Evolutionary conservation across 2,113 vertebrate genomes (phyloP).

Genomic region (Protobothrops flavoviridis): DNA sequence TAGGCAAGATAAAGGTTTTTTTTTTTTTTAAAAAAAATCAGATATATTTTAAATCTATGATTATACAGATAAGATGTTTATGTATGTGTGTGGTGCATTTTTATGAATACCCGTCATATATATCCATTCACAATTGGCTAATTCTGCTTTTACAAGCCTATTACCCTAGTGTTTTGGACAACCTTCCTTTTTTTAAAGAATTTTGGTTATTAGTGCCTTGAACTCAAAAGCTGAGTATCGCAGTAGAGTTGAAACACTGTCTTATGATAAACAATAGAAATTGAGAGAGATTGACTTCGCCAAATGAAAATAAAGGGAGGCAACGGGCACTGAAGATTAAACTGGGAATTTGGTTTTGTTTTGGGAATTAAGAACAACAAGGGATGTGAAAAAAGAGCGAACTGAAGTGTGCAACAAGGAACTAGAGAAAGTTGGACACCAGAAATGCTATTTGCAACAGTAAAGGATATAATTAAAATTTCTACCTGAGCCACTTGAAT

Average conservation of each 20-base stretch:
- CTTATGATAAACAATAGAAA: background rate
- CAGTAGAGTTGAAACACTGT: background rate
- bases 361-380: background rate
- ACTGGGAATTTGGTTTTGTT: background rate
- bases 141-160: background rate
- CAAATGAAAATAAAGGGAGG: background rate
- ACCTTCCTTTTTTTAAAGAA: background rate
- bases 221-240: background rate
- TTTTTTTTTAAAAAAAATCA: background rate
- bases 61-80: background rate
- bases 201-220: background rate
- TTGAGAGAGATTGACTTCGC: background rate
- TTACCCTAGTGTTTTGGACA: background rate
- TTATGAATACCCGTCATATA: background rate
- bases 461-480: constrained; percentile 46
- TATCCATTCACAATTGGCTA: background rate
- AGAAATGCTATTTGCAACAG: constrained; percentile 29
- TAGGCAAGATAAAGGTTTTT: background rate
- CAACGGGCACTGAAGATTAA: background rate
- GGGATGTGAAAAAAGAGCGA: background rate
- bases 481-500: constrained; percentile 19
- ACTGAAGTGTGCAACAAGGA: background rate
- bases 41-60: background rate
- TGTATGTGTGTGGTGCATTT: background rate
- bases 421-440: background rate